Conservation (phyloP, 2,888 invertebrate genomes). For the Amphipyra berbera region DNA sequence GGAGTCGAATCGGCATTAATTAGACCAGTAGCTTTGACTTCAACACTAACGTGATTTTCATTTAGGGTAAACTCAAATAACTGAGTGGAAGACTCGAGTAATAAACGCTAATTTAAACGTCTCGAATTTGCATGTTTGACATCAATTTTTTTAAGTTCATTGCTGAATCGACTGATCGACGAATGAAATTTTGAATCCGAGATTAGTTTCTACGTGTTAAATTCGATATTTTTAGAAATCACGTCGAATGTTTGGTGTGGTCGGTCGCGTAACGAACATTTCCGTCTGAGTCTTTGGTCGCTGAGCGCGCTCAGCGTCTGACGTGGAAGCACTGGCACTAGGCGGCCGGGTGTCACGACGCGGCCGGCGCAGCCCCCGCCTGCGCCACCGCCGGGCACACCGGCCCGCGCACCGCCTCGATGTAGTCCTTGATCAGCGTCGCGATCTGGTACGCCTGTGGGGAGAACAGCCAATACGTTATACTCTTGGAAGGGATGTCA, state of each 20-base stretch:
- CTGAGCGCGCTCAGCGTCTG: constrained; percentile 69
- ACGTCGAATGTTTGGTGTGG: constrained; percentile 33
- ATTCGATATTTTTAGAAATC: constrained; percentile 25
- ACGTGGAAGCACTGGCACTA: constrained; percentile 90
- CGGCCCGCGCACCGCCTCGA: constrained; percentile 87
- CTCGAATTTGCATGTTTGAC: constrained; percentile 35
- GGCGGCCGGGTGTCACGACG: constrained; percentile 86
- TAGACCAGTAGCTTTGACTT: constrained; percentile 21
- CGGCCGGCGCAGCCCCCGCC: constrained; percentile 63
- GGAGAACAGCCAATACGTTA: neutral
- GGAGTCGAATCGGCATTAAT: constrained; percentile 37
- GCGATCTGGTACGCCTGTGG: constrained; percentile 97
- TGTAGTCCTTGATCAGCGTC: constrained; percentile 96
- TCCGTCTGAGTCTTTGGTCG: constrained; percentile 4
- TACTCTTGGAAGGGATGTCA: neutral
- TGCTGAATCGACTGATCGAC: constrained; percentile 11
- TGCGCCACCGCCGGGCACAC: constrained; percentile 81
- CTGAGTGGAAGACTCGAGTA: constrained; percentile 54
- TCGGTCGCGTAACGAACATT: constrained; percentile 33
- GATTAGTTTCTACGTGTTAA: constrained; percentile 18
- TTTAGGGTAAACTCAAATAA: constrained; percentile 32
- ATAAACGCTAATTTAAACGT: constrained; percentile 7
- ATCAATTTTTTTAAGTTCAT: constrained; percentile 32
- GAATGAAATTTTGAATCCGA: constrained; percentile 27
- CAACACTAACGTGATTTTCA: constrained; percentile 51